A percentile compares a stretch with the other conserved stretches of the same genome.
These are phyloP conservation scores for Zelleria hepariella DNA, from an alignment of 2,888 invertebrate species.

Conservation along the genomic window DNA sequence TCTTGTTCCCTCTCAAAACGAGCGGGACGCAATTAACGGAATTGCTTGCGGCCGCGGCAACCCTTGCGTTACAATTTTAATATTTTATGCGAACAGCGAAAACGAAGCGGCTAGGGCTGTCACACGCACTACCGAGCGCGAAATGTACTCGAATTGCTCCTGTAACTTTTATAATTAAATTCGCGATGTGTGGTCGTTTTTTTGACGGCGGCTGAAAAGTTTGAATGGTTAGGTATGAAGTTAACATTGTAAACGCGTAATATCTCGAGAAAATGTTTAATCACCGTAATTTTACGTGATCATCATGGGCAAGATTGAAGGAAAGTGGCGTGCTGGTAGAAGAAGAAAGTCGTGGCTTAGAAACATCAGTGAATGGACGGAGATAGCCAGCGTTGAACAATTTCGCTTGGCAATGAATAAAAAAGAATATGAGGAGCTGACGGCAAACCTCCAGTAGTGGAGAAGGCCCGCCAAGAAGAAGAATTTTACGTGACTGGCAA, in stretches of 20 bases:
- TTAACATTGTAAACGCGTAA: too few species aligned
- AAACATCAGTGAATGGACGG: too few species aligned
- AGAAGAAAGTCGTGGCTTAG: too few species aligned
- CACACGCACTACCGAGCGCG: not conserved
- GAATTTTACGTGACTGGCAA: not conserved
- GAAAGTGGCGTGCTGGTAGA: too few species aligned
- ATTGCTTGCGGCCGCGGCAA: not conserved
- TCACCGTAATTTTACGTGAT: too few species aligned
- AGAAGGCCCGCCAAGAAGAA: too few species aligned
- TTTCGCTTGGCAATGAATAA: too few species aligned
- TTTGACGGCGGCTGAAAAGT: not conserved
- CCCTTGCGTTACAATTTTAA: not conserved
- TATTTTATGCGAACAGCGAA: not conserved
- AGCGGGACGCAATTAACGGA: not conserved
- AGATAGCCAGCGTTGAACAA: too few species aligned
- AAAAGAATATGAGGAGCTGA: too few species aligned
- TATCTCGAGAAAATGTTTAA: too few species aligned
- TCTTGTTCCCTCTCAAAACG: not conserved
- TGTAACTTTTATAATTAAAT: not conserved
- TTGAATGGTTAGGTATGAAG: not conserved
- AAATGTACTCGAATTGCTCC: not conserved
- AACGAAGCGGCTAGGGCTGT: not conserved
- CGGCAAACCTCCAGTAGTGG: too few species aligned
- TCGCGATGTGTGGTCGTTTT: not conserved
- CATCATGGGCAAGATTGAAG: too few species aligned